Conservation (phyloP, 2,113 vertebrate genomes). For the Pygoscelis adeliae region DNA sequence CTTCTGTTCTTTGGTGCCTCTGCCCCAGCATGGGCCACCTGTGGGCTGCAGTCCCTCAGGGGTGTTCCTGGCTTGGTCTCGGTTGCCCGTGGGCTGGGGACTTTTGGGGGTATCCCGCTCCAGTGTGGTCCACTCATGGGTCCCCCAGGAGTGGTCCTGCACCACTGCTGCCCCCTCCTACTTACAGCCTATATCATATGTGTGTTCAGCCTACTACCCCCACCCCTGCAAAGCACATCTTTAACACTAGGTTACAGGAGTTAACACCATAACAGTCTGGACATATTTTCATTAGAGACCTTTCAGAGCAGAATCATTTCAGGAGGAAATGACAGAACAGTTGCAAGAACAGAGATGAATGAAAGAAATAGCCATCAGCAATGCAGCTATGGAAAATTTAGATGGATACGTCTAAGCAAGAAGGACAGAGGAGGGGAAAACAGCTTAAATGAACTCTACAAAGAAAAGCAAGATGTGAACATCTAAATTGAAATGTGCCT, state of each 20-base stretch:
- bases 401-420: not conserved
- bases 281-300: not conserved
- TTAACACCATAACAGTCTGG: not conserved
- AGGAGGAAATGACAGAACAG: not conserved
- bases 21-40: not conserved
- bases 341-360: not conserved
- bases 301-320: not conserved
- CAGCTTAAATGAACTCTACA: not conserved
- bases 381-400: not conserved
- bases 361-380: not conserved
- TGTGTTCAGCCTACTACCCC: not conserved
- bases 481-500: not conserved
- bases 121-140: rapidly evolving
- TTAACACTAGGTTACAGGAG: not conserved
- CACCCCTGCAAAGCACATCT: not conserved
- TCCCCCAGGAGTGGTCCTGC: not conserved
- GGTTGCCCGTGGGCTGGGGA: not conserved
- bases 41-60: not conserved
- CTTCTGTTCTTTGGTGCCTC: not conserved
- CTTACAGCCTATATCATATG: not conserved
- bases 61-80: not conserved
- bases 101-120: not conserved
- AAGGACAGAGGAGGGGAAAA: not conserved
- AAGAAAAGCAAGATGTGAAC: not conserved
- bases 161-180: not conserved